phyloP scores from a whole-genome alignment of 2,888 invertebrate species.

The Diarsia mendica region DNA sequence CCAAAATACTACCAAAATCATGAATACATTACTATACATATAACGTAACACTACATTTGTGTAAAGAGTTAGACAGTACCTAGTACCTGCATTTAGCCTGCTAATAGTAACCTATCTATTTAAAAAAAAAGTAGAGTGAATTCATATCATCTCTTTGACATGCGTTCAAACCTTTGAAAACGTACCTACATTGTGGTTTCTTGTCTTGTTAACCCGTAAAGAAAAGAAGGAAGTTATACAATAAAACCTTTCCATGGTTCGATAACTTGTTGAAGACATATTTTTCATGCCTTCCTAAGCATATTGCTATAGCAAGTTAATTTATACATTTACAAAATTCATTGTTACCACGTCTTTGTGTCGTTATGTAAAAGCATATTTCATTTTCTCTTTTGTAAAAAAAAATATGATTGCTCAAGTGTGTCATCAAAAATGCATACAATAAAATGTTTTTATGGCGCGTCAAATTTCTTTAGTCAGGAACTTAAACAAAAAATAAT shows the following conservation, averaged over 20 bases:
- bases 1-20: too few relatives aligned
- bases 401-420: constrained; percentile 29
- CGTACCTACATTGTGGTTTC: background rate
- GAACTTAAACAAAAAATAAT: too few relatives aligned
- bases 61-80: background rate
- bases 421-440: constrained; percentile 31
- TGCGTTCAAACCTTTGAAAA: constrained; percentile 4
- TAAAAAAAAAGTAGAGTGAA: background rate
- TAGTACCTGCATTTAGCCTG: background rate
- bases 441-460: constrained; percentile 35
- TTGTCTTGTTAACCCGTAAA: constrained; percentile 7
- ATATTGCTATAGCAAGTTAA: constrained; percentile 17
- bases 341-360: constrained; percentile 40
- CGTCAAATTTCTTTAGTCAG: constrained; percentile 1
- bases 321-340: constrained; percentile 13
- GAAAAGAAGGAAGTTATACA: constrained; percentile 27
- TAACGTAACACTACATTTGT: too few relatives aligned
- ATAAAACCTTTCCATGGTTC: constrained; percentile 23
- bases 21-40: too few relatives aligned
- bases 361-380: constrained; percentile 27
- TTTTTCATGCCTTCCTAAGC: background rate
- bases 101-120: background rate
- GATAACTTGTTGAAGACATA: constrained; percentile 8
- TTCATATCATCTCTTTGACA: constrained; percentile 10
- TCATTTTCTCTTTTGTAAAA: constrained; percentile 41